These are phyloP conservation scores for Neoitamus cyanurus DNA, from an alignment of 2,888 invertebrate species.

Conservation along the genomic window DNA sequence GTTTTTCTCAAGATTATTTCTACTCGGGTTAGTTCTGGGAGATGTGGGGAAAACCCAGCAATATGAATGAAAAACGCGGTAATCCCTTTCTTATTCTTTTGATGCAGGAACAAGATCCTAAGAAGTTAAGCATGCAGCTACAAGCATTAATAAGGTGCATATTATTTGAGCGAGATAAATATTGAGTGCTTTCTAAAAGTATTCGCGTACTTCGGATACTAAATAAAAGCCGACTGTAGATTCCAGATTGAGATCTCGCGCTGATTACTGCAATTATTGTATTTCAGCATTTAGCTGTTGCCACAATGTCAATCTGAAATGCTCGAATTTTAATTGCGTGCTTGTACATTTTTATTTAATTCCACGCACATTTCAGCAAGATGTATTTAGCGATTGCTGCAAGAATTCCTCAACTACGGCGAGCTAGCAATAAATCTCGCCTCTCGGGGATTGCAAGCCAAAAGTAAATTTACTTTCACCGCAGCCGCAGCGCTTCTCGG, in stretches of 20 bases:
- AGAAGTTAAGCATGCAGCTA: no score
- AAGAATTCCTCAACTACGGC: neutral
- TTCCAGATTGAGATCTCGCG: neutral
- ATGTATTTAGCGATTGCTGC: neutral
- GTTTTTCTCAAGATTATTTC: no score
- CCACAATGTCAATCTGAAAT: neutral
- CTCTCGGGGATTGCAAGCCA: neutral
- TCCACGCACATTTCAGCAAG: neutral
- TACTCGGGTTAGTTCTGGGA: no score
- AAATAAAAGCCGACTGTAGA: neutral
- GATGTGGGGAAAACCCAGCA: no score
- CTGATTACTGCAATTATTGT: neutral
- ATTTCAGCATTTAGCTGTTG: no score
- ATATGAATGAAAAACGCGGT: no score
- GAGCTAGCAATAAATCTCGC: neutral
- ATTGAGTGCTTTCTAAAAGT: no score
- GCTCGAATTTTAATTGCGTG: neutral
- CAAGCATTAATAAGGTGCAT: no score
- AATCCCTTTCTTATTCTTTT: no score
- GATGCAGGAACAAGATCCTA: no score
- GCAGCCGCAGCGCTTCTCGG: neutral
- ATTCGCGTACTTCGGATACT: no score
- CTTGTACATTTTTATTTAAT: neutral
- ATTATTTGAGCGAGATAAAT: no score
- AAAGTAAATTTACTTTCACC: conserved; percentile 1